Percentiles rank a stretch among this genome's conserved stretches.
These are phyloP conservation scores for Phenganax marumi DNA, from an alignment of 92 coral and sea anemone genomes.

Conservation along the genomic window DNA sequence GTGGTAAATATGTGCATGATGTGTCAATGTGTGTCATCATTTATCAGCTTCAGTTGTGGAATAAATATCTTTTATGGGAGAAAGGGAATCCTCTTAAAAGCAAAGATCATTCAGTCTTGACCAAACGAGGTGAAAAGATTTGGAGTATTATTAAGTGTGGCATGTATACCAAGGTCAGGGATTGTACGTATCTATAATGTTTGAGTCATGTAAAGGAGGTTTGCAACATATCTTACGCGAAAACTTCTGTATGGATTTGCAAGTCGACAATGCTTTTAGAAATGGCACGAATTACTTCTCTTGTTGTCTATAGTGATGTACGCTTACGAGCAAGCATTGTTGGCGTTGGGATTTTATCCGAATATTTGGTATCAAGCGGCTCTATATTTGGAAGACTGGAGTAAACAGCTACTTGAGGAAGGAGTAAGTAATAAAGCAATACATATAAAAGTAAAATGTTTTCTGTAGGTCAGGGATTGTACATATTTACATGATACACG, in stretches of 20 bases:
- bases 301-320: conserved; percentile 67
- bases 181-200: too few species aligned
- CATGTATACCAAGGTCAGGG: too few species aligned
- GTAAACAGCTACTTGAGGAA: conserved; percentile 77
- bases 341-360: conserved; percentile 87
- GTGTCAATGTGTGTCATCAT: not conserved
- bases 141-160: too few species aligned
- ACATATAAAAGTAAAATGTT: not conserved
- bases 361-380: conserved; percentile 97
- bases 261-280: not conserved
- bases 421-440: conserved; percentile 61
- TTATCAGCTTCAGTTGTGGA: conserved; percentile 88
- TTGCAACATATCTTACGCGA: too few species aligned
- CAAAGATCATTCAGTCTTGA: conserved; percentile 75
- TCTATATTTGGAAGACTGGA: conserved; percentile 74
- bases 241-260: too few species aligned
- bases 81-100: conserved; percentile 84
- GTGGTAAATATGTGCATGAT: too few species aligned
- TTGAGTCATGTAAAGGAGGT: too few species aligned
- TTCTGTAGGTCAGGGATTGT: not conserved
- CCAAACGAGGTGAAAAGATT: conserved; percentile 66
- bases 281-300: too few species aligned
- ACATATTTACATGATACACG: too few species aligned
- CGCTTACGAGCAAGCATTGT: conserved; percentile 92
- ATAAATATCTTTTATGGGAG: conserved; percentile 92